Evolutionary conservation across 2,888 invertebrate genomes (phyloP), one percentile per base, ranked within the genome.

Genomic region (Diarsia rubi): DNA sequence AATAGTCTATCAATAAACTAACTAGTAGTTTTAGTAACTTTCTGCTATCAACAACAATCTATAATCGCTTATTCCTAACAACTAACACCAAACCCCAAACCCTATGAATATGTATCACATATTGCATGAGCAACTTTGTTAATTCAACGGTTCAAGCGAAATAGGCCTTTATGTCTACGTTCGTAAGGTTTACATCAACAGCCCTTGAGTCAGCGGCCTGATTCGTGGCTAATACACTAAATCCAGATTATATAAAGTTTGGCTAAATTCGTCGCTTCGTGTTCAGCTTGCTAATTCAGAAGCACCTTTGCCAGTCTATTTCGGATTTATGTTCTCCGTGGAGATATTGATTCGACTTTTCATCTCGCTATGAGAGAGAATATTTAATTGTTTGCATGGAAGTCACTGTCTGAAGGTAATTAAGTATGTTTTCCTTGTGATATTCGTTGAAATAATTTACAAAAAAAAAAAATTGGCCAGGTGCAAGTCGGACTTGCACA

Each of bases 91-190:
- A 54, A 63, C 73, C 21, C 70, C 19, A 63, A 75, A 67, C 64
- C 69, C 52, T 73, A 85, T 88, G 79, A 88, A 88, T 89, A 87
- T 88, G 81, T 85, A 86, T 88, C 75, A 62, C 80, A 75, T 81
- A 81, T 71, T 74, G 83, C 69, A 81, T 76, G 81, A 82, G 71
- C 68, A 73, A 82, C 71, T 81, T 77, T 47, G 77, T 81, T 82
- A 76, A 73, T 75, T 72, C 24, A 42, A 69, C 27, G 21, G 44
- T 66, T 70, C 69, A 80, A 69, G 52, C 69, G 9, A 83, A 72
- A 82, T 73, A 75, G 60, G 42, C 21, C 75, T 67, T 74, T 85
- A 84, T 65, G 5, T 14, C 16, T 5, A 49, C 12, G 16, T 0
- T 0, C 0, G 37, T 69, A 85, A 79, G 77, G 82, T 79, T 69